These are phyloP conservation scores for Caenorhabditis plicata DNA, from an alignment of 2,888 invertebrate genomes.

Conservation along the genomic window DNA sequence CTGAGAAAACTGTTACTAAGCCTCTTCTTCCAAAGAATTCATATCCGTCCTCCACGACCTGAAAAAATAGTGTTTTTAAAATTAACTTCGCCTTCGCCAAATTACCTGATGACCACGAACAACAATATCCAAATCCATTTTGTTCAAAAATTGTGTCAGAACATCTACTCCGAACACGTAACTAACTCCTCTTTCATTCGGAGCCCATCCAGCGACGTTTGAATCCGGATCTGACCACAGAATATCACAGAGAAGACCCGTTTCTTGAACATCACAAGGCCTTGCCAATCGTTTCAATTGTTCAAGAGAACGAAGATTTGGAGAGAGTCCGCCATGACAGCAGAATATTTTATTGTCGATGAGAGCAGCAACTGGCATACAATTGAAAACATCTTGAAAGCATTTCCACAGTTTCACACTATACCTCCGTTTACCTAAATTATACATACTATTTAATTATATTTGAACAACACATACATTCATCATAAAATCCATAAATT, in stretches of 20 bases:
- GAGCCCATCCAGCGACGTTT: slow-evolving; percentile 59
- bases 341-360: slow-evolving; percentile 63
- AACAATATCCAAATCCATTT: slow-evolving; percentile 63
- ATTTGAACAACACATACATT: slow-evolving; percentile 51
- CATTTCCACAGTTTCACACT: slow-evolving; percentile 60
- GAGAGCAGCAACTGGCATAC: slow-evolving; percentile 63
- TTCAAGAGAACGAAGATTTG: slow-evolving; percentile 58
- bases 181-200: slow-evolving; percentile 61
- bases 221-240: slow-evolving; percentile 63
- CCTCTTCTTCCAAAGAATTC: slow-evolving; percentile 63
- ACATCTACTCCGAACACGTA: slow-evolving; percentile 64
- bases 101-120: slow-evolving; percentile 62
- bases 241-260: slow-evolving; percentile 59
- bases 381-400: slow-evolving; percentile 64
- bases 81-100: too few relatives aligned
- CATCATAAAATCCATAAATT: slow-evolving; percentile 64
- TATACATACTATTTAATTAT: not conserved
- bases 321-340: slow-evolving; percentile 61
- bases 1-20: slow-evolving; percentile 71
- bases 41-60: slow-evolving; percentile 60
- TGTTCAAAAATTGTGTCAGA: slow-evolving; percentile 55
- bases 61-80: slow-evolving; percentile 6
- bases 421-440: slow-evolving; percentile 58
- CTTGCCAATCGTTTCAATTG: slow-evolving; percentile 59
- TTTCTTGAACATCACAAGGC: slow-evolving; percentile 62